Conservation (phyloP, 2,113 vertebrate genomes). For the Pygoscelis adeliae region DNA sequence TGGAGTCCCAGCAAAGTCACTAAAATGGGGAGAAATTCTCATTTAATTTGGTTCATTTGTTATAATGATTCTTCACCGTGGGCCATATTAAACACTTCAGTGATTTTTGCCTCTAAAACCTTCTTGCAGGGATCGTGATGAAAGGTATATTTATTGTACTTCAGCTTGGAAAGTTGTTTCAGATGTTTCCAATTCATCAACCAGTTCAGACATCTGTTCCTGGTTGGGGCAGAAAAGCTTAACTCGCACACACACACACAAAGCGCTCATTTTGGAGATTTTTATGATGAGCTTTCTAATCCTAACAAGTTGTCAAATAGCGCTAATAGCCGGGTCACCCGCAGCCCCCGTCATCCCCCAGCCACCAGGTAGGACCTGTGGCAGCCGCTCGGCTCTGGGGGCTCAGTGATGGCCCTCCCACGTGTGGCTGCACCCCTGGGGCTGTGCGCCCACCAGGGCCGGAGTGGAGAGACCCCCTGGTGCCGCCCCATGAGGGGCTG, state of each 20-base stretch:
- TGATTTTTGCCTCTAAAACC: conserved; percentile 73
- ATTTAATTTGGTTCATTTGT: conserved; percentile 52
- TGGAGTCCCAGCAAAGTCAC: neutral
- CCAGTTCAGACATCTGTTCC: conserved; percentile 90
- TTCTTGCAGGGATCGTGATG: conserved; percentile 80
- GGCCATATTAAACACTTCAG: conserved; percentile 63
- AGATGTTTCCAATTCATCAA: conserved; percentile 93
- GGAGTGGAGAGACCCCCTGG: neutral
- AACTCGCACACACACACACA: conserved; percentile 72
- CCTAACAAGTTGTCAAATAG: conserved; percentile 78
- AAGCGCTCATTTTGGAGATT: conserved; percentile 80
- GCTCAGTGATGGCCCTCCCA: rapidly evolving
- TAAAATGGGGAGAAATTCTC: conserved; percentile 16
- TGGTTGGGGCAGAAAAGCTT: conserved; percentile 81
- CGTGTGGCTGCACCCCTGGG: rapidly evolving
- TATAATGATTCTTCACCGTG: conserved; percentile 23
- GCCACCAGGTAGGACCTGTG: neutral
- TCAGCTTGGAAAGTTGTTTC: conserved; percentile 88
- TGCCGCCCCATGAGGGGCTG: neutral
- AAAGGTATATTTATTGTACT: conserved; percentile 93
- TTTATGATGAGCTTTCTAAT: conserved; percentile 79
- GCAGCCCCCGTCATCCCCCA: rapidly evolving
- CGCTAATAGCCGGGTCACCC: conserved; percentile 38
- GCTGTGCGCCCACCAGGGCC: rapidly evolving
- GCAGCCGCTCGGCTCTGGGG: rapidly evolving